Evolutionary conservation across 2,113 vertebrate species (phyloP), one percentile per base, ranked within the genome.

Genomic region (Hyla sarda): DNA sequence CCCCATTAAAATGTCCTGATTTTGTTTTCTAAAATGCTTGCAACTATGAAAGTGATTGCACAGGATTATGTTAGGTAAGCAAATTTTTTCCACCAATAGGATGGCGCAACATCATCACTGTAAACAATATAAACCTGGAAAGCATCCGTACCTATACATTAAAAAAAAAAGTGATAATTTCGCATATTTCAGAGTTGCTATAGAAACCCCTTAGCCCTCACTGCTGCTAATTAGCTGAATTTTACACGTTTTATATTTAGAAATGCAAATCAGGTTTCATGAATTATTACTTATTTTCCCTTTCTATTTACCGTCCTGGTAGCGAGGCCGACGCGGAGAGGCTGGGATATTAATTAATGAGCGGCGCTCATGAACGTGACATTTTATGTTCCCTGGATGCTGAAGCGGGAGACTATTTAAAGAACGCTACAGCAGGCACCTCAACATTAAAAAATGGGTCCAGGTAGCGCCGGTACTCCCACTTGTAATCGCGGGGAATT

Each of bases 201-300:
- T 95, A 95, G 96, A 95, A 95, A 95, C 94, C 95, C 94, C 92
- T 96, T 95, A 92, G 95, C 92, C 93, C 94, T 95, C 95, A 95
- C 91, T 95, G 93, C 89, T 91, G 90, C 89, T 94, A 96, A 96
- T 96, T 96, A 96, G 94, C 91, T 90, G 94, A 93, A 92, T 96
- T 95, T 95, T 93, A 93, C 94, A 95, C 95, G 94, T 97, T 97
- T 96, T 96, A 94, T 95, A 90, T 92, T 93, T 93, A 96, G 95
- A 97, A 97, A 97, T 97, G 96, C 95, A 97, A 97, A 96, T 96
- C 87, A 90, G 94, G 91, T 93, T 96, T 96, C 94, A 95, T 97
- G 96, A 97, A 97, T 98, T 95, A 93, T 94, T 94, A 94, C 93
- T 92, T 92, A 92, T 93, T 94, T 95, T 93, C 92, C 91, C 93